A percentile compares a stretch with the other conserved stretches of the same genome.
phyloP scores from a whole-genome alignment of 2,888 invertebrate genomes.

The Aleiodes alternator region DNA sequence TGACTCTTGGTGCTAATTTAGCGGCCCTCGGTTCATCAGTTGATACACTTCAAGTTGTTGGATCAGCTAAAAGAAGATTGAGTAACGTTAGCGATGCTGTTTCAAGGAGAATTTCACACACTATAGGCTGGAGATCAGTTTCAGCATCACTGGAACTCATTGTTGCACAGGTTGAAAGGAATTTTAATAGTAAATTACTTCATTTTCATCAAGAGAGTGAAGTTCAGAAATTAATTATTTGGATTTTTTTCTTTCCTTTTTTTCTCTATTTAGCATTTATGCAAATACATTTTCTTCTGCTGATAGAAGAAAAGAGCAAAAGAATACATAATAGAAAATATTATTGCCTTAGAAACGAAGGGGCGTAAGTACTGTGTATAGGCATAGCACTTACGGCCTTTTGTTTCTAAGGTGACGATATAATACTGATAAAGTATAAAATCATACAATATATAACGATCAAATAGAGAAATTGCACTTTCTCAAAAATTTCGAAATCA shows the following conservation, averaged over 20 bases:
- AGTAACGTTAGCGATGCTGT: constrained; percentile 87
- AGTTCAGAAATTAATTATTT: background rate
- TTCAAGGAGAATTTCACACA: constrained; percentile 87
- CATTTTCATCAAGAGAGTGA: background rate
- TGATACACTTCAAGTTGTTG: constrained; percentile 67
- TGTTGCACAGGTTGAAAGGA: constrained; percentile 64
- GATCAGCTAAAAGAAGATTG: constrained; percentile 80
- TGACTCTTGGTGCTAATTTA: constrained; percentile 66
- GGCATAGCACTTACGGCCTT: too few species aligned
- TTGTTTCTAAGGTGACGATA: too few species aligned
- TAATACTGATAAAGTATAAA: too few species aligned
- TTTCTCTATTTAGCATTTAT: too few species aligned
- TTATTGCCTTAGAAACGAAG: too few species aligned
- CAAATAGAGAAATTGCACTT: too few species aligned
- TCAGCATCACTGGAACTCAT: constrained; percentile 66
- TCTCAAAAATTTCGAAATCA: too few species aligned
- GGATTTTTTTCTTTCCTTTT: background rate
- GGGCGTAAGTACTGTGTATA: too few species aligned
- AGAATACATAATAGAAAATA: too few species aligned
- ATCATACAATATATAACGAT: too few species aligned
- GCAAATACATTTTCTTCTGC: too few species aligned
- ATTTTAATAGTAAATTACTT: background rate
- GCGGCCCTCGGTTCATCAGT: constrained; percentile 61
- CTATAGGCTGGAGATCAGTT: constrained; percentile 80
- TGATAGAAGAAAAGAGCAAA: too few species aligned